These are phyloP conservation scores for Oreocharis arfaki DNA, from an alignment of 2,113 vertebrate genomes.

Conservation along the genomic window DNA sequence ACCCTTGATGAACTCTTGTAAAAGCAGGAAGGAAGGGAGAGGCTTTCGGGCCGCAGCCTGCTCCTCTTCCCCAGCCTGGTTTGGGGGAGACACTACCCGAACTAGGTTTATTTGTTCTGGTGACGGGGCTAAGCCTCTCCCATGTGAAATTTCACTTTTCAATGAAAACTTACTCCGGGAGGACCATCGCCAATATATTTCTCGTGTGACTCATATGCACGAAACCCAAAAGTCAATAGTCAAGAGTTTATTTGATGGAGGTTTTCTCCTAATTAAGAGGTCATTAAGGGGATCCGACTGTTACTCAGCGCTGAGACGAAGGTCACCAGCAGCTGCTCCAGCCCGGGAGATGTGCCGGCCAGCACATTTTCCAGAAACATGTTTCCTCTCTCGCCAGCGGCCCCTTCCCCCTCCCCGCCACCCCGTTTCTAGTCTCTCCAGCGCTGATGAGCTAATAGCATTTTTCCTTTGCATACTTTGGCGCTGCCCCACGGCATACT, in stretches of 20 bases:
- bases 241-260: slow-evolving; percentile 64
- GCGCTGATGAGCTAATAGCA: slow-evolving; percentile 76
- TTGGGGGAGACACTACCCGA: not conserved
- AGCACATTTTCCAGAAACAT: slow-evolving; percentile 56
- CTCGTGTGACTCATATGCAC: slow-evolving; percentile 64
- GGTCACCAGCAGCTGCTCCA: slow-evolving; percentile 6
- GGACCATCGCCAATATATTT: slow-evolving; percentile 55
- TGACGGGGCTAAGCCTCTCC: slow-evolving; percentile 9
- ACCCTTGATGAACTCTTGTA: not conserved
- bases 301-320: slow-evolving; percentile 43
- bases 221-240: slow-evolving; percentile 66
- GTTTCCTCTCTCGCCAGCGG: slow-evolving; percentile 36
- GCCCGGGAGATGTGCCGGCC: slow-evolving; percentile 38
- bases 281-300: slow-evolving; percentile 34
- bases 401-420: slow-evolving; percentile 53
- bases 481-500: slow-evolving; percentile 70
- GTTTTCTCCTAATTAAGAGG: slow-evolving; percentile 64
- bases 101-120: slow-evolving; percentile 36
- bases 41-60: not conserved
- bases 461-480: slow-evolving; percentile 79
- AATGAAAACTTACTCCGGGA: slow-evolving; percentile 56
- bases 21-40: not conserved
- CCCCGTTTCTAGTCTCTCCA: slow-evolving; percentile 54
- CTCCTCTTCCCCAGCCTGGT: not conserved
- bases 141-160: slow-evolving; percentile 66